Evolutionary conservation across 2,797 vertebrate genomes (phyloP), one percentile per base, ranked within the genome.

Genomic region (Urocyon cinereoargenteus): DNA sequence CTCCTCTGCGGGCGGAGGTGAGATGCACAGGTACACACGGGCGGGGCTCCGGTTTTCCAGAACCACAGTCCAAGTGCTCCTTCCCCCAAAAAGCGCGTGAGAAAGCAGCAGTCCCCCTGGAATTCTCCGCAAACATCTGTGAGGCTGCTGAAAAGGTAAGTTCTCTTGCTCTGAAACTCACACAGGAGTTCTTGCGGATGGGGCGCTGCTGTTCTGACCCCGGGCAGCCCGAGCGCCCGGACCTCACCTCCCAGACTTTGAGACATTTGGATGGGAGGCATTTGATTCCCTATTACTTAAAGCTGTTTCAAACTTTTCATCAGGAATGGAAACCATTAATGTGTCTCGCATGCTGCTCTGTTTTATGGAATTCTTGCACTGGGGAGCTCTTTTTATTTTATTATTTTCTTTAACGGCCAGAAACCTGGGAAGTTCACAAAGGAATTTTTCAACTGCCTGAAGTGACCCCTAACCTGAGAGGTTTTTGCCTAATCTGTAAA

Each of bases 271-370:
- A 68, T 95, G 91, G 51, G 98, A 91, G 96, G 79, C 88, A 96
- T 92, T 94, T 78, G 66, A 59, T 91, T 72, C 94, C 0, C 0
- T 75, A 57, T 98, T 97, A 98, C 94, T 88, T 72, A 66, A 98
- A 98, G 96, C 95, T 83, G 88, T 97, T 97, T 62, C 11, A 24
- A 90, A 95, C 97, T 97, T 98, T 98, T 96, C 97, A 84, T 96
- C 96, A 89, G 98, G 98, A 97, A 97, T 97, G 98, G 98, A 98
- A 98, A 91, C 90, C 89, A 98, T 98, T 98, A 97, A 92, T 94
- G 86, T 45, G 90, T 93, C 97, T 98, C 97, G 78, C 79, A 94
- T 86, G 85, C 97, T 97, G 55, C 92, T 90, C 91, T 49, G 83
- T 73, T 98, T 98, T 97, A 98, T 90, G 93, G 98, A 94, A 96